Evolutionary conservation across 2,797 vertebrate species (phyloP).

Genomic region (Takifugu ocellatus): DNA sequence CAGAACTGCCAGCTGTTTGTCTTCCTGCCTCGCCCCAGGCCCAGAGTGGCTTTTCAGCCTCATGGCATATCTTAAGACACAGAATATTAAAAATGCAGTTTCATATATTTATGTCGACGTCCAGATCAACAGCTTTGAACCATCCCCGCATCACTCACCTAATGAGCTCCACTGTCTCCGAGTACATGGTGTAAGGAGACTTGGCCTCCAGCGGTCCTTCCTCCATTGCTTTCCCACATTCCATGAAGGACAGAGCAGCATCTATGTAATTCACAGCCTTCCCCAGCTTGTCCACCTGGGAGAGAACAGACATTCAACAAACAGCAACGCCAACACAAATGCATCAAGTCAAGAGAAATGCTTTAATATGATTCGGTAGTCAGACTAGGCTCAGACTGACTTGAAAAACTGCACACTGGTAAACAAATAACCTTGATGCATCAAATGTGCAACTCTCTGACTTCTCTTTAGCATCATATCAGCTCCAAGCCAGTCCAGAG

Average conservation of each 20-base stretch:
- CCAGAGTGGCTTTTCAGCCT: conserved; percentile 94
- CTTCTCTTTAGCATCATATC: no score
- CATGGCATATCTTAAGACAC: conserved; percentile 90
- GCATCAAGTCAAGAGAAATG: conserved; percentile 3
- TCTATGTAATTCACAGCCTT: conserved; percentile 97
- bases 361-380: not conserved
- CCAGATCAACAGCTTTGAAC: not conserved
- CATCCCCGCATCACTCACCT: conserved; percentile 69
- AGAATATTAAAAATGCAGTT: conserved; percentile 22
- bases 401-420: no score
- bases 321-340: not conserved
- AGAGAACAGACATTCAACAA: conserved; percentile 3
- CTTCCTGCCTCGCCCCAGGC: conserved; percentile 86
- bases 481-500: no score
- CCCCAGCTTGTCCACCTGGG: conserved; percentile 93
- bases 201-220: conserved; percentile 95
- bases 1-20: conserved; percentile 94
- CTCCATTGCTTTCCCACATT: conserved; percentile 98
- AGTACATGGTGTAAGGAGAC: conserved; percentile 97
- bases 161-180: conserved; percentile 97
- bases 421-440: no score
- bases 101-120: not conserved
- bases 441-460: no score
- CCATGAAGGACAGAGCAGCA: conserved; percentile 95
- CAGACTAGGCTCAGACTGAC: not conserved